Evolutionary conservation across 2,888 invertebrate species (phyloP).

Genomic region (Drosophila pegasa): DNA sequence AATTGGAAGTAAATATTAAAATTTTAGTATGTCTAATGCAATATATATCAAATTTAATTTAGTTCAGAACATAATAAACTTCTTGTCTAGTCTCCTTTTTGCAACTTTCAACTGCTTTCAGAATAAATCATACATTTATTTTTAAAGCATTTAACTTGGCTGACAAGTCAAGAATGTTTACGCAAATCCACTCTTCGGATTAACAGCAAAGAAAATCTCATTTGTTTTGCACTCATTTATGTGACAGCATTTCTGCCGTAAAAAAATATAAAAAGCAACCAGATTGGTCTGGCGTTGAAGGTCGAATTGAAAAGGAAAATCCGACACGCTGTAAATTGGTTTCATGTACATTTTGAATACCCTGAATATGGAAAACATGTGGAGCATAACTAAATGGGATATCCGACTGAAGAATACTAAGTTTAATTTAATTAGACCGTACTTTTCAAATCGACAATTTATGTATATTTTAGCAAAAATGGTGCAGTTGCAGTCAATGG

Average conservation of each 20-base stretch:
- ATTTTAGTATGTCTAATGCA: not conserved
- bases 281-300: constrained; percentile 46
- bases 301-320: constrained; percentile 59
- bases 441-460: not conserved
- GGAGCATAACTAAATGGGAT: not conserved
- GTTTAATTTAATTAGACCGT: not conserved
- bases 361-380: constrained; percentile 3
- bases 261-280: constrained; percentile 23
- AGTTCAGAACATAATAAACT: not conserved
- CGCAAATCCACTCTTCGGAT: constrained; percentile 19
- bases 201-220: constrained; percentile 37
- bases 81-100: constrained; percentile 3
- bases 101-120: constrained; percentile 23
- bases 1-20: not conserved
- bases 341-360: constrained; percentile 49
- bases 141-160: constrained; percentile 22
- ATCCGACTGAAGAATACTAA: not conserved
- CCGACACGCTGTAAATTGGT: constrained; percentile 53
- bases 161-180: not conserved
- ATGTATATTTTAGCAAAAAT: too few species aligned
- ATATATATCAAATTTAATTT: constrained; percentile 5
- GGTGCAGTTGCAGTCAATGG: too few species aligned
- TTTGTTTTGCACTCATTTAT: constrained; percentile 41
- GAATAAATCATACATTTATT: constrained; percentile 42
- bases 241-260: constrained; percentile 26